Evolutionary conservation across 2,797 vertebrate genomes (phyloP).

Genomic region (Phoxinus dragarum): DNA sequence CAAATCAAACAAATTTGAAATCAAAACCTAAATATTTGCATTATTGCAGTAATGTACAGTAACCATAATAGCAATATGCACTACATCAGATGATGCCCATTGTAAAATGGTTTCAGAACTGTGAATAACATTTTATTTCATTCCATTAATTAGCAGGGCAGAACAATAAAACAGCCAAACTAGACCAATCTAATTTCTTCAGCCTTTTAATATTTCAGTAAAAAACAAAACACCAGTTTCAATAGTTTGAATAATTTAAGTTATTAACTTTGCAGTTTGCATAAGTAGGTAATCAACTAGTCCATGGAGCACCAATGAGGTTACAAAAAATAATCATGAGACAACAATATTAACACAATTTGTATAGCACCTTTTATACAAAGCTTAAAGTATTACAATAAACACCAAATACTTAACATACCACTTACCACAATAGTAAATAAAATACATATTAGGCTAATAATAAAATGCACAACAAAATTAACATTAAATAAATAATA

Average conservation of each 20-base stretch:
- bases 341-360: too few relatives aligned
- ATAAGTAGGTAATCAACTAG: background rate
- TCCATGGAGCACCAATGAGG: too few relatives aligned
- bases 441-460: background rate
- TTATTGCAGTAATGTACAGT: background rate
- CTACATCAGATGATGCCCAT: background rate
- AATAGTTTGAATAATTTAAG: background rate
- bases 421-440: background rate
- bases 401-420: background rate
- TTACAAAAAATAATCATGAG: too few relatives aligned
- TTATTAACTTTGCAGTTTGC: background rate
- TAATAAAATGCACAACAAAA: background rate
- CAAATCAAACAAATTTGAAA: background rate
- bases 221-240: background rate
- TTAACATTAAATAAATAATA: background rate
- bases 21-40: background rate
- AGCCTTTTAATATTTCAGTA: background rate
- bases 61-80: background rate
- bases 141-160: background rate
- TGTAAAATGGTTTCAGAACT: background rate
- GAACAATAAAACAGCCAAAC: background rate
- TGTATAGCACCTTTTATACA: background rate
- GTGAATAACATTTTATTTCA: background rate
- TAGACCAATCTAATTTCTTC: background rate
- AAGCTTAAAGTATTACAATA: background rate